These are phyloP conservation scores for Styela clava DNA, from an alignment of 23 tunicate species.

Conservation along the genomic window DNA sequence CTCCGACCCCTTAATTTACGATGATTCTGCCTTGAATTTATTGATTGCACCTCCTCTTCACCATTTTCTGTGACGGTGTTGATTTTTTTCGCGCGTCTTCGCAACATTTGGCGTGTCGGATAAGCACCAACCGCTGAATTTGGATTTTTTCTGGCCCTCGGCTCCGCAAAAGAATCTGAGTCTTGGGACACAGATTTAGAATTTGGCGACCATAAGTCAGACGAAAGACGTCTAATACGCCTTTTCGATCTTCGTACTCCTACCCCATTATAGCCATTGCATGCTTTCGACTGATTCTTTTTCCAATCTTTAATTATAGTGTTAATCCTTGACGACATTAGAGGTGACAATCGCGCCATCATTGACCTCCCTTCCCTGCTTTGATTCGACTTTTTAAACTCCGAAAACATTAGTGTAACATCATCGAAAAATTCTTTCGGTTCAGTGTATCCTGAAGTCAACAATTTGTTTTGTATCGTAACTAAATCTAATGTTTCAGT, in stretches of 20 bases:
- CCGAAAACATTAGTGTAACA: conserved; percentile 10
- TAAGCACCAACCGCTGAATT: not conserved
- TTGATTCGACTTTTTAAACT: conserved; percentile 16
- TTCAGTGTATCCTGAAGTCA: not conserved
- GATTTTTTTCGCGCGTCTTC: not conserved
- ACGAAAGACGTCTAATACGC: not conserved
- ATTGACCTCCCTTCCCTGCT: conserved; percentile 13
- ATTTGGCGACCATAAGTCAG: not conserved
- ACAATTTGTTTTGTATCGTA: conserved; percentile 2
- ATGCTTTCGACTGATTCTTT: conserved; percentile 10
- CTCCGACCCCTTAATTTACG: not conserved
- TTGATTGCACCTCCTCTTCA: not conserved
- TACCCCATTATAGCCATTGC: not conserved
- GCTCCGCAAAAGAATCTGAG: not conserved
- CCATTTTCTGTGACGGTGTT: not conserved
- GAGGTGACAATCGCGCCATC: conserved; percentile 18
- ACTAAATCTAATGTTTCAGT: conserved; percentile 5
- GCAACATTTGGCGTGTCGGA: not conserved
- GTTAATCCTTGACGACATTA: conserved; percentile 8
- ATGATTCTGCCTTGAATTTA: not conserved
- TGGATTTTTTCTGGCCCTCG: not conserved
- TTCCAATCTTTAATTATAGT: conserved; percentile 2
- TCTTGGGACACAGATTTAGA: not conserved
- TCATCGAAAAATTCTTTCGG: conserved; percentile 9
- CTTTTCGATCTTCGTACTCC: conserved; percentile 1